A percentile compares a stretch with the other conserved stretches of the same genome.
Evolutionary conservation across 2,113 vertebrate genomes (phyloP).

Genomic region (Heteronetta atricapilla): DNA sequence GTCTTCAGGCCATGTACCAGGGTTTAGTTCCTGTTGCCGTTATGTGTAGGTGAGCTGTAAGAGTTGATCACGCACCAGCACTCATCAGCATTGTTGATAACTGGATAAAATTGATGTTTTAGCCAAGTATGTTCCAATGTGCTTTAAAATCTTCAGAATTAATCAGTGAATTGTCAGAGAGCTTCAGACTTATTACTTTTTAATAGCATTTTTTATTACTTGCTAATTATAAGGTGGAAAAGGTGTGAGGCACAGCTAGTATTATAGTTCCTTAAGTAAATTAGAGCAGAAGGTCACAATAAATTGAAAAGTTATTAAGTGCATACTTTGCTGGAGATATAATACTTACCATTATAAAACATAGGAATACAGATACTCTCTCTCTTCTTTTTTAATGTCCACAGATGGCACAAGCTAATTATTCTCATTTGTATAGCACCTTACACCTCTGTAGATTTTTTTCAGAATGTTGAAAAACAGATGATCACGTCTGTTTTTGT

Average conservation of each 20-base stretch:
- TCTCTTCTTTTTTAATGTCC: constrained; percentile 30
- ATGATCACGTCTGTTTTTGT: constrained; percentile 82
- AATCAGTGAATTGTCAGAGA: constrained; percentile 80
- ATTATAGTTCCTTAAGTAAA: constrained; percentile 43
- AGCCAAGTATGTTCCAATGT: constrained; percentile 77
- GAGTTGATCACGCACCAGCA: accelerated
- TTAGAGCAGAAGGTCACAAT: constrained; percentile 48
- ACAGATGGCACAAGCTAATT: constrained; percentile 77
- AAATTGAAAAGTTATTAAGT: constrained; percentile 52
- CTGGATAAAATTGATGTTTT: constrained; percentile 61
- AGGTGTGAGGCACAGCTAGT: constrained; percentile 41
- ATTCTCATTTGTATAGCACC: constrained; percentile 74
- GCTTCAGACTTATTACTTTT: constrained; percentile 75
- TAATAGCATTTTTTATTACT: constrained; percentile 76
- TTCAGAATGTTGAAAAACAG: constrained; percentile 78
- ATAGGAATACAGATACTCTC: background rate
- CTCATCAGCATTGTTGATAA: background rate
- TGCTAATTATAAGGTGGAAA: constrained; percentile 74
- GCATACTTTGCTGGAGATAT: background rate
- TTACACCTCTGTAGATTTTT: constrained; percentile 74
- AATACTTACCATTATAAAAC: constrained; percentile 44
- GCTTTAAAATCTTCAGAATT: constrained; percentile 81
- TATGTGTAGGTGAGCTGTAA: background rate
- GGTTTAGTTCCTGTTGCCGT: background rate
- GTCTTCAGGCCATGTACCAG: background rate